phyloP scores from a whole-genome alignment of 2,888 invertebrate genomes.

The Drosophila austrosaltans region DNA sequence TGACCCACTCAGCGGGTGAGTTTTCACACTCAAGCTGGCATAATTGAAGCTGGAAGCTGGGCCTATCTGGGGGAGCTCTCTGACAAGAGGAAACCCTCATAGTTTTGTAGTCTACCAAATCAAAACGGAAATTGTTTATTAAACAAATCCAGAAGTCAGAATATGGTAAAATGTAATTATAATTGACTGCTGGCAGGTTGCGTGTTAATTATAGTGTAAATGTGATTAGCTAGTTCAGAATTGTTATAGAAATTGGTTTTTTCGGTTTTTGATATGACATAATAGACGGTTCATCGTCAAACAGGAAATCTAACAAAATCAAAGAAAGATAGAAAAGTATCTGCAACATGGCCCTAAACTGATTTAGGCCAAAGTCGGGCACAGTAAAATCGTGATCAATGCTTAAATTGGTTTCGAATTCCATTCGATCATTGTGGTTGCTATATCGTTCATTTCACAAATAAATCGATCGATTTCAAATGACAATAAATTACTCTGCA shows the following conservation, averaged over 20 bases:
- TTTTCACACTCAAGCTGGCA: conserved; percentile 64
- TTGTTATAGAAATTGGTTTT: conserved; percentile 14
- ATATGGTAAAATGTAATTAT: conserved; percentile 61
- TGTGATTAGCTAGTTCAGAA: conserved; percentile 25
- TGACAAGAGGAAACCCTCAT: conserved; percentile 35
- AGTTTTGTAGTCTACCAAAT: conserved; percentile 43
- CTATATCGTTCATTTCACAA: conserved; percentile 7
- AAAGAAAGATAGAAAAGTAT: background rate
- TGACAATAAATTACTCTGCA: conserved; percentile 8
- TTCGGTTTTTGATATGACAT: conserved; percentile 33
- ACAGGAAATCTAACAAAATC: conserved; percentile 34
- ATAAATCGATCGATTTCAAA: conserved; percentile 10
- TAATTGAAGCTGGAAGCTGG: conserved; percentile 51
- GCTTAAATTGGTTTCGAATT: conserved; percentile 1
- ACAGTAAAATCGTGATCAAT: background rate
- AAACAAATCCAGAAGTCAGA: conserved; percentile 60
- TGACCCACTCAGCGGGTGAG: conserved; percentile 33
- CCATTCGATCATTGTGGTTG: conserved; percentile 3
- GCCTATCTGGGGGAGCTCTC: conserved; percentile 41
- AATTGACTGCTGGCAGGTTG: conserved; percentile 57
- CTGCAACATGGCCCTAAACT: background rate
- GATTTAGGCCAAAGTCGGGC: background rate
- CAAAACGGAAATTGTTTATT: conserved; percentile 76
- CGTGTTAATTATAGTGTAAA: conserved; percentile 37
- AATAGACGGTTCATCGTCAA: conserved; percentile 30